These are phyloP conservation scores for Donacobius atricapilla DNA, from an alignment of 2,113 vertebrate species.

Conservation along the genomic window DNA sequence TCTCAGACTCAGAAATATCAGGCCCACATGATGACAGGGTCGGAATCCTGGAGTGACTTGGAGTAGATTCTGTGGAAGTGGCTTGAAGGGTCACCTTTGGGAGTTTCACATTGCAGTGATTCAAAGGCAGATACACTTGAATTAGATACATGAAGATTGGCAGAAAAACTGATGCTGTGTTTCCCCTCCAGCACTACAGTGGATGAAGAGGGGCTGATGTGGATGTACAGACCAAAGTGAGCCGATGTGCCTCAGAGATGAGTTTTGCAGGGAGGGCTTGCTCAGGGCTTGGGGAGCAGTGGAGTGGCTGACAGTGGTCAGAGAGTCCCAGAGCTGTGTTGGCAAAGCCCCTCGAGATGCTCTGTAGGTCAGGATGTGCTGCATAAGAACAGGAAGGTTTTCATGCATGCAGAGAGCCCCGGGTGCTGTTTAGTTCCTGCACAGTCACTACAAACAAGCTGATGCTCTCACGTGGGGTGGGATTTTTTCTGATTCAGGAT, in stretches of 20 bases:
- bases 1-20: too few relatives aligned
- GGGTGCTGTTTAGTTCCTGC: not conserved
- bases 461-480: not conserved
- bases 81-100: not conserved
- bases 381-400: not conserved
- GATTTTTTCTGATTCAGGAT: not conserved
- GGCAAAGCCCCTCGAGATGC: not conserved
- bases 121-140: not conserved
- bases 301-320: not conserved
- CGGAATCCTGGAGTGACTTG: not conserved
- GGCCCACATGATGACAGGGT: too few relatives aligned
- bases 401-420: fast-evolving
- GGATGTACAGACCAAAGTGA: not conserved
- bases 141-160: not conserved
- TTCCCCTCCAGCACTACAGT: not conserved
- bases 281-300: not conserved
- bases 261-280: not conserved
- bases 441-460: not conserved
- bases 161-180: not conserved
- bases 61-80: not conserved
- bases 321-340: not conserved
- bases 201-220: not conserved
- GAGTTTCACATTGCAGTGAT: not conserved
- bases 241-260: not conserved
- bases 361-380: not conserved